Evolutionary conservation across 2,113 vertebrate species (phyloP).

Genomic region (Serilophus lunatus): DNA sequence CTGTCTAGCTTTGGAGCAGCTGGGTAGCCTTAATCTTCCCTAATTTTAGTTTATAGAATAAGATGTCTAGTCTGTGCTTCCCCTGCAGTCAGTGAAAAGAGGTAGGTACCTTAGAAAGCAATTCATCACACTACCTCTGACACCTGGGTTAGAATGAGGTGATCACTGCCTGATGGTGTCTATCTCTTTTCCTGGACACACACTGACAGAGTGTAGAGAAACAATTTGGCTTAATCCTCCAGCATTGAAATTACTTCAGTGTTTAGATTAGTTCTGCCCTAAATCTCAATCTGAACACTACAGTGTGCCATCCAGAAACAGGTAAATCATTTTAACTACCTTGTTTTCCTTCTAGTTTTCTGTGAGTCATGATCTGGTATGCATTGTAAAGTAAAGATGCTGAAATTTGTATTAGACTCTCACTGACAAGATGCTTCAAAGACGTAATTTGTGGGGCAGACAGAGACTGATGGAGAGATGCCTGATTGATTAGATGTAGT

Average conservation of each 20-base stretch:
- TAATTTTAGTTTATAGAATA: conserved; percentile 13
- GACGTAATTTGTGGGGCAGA: background rate
- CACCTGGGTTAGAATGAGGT: background rate
- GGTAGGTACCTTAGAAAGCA: background rate
- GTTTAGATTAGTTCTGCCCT: conserved; percentile 11
- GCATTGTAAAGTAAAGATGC: background rate
- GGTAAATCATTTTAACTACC: conserved; percentile 61
- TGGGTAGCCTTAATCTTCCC: conserved; percentile 1
- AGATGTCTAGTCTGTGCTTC: background rate
- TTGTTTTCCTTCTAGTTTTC: conserved; percentile 45
- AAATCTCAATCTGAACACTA: background rate
- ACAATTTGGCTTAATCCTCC: background rate
- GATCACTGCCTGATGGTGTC: background rate
- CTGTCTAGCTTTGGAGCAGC: background rate
- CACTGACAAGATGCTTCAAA: background rate
- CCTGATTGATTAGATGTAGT: background rate
- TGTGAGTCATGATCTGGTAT: conserved; percentile 39
- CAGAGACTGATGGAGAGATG: background rate
- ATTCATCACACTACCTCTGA: background rate
- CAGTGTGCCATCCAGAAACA: background rate
- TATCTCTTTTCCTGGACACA: conserved; percentile 6
- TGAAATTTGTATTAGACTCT: conserved; percentile 24
- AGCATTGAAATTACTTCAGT: background rate
- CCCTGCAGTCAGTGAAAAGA: background rate
- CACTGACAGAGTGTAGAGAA: background rate